Evolutionary conservation across 2,113 vertebrate genomes (phyloP).

Genomic region (Notarius quadriscutis): DNA sequence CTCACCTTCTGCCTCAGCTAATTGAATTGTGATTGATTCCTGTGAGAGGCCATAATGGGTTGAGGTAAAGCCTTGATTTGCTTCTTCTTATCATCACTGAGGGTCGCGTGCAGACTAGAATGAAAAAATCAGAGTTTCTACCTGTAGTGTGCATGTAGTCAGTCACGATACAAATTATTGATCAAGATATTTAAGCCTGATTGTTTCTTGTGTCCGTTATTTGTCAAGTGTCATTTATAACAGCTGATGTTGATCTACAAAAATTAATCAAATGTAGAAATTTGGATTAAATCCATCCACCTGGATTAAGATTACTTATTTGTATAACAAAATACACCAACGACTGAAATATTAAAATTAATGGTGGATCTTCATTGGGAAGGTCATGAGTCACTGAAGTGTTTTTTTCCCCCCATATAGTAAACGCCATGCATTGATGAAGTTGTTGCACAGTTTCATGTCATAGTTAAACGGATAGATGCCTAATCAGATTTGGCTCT

Average conservation of each 20-base stretch:
- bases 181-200: not conserved
- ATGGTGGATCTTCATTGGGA: no score
- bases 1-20: constrained; percentile 9
- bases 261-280: not conserved
- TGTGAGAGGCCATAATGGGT: constrained; percentile 19
- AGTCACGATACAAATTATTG: not conserved
- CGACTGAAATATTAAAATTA: no score
- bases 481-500: no score
- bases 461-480: no score
- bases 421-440: no score
- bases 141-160: not conserved
- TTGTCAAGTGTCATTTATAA: not conserved
- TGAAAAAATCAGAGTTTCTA: not conserved
- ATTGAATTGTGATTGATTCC: constrained; percentile 32
- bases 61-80: not conserved
- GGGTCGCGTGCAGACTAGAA: not conserved
- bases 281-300: not conserved
- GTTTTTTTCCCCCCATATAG: no score
- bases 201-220: not conserved
- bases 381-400: no score
- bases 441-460: no score
- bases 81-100: not conserved
- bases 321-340: no score
- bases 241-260: not conserved
- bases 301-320: not conserved